Percentiles rank a stretch among this genome's conserved stretches.
phyloP scores from a whole-genome alignment of 2,113 vertebrate genomes.

The Gambusia affinis region DNA sequence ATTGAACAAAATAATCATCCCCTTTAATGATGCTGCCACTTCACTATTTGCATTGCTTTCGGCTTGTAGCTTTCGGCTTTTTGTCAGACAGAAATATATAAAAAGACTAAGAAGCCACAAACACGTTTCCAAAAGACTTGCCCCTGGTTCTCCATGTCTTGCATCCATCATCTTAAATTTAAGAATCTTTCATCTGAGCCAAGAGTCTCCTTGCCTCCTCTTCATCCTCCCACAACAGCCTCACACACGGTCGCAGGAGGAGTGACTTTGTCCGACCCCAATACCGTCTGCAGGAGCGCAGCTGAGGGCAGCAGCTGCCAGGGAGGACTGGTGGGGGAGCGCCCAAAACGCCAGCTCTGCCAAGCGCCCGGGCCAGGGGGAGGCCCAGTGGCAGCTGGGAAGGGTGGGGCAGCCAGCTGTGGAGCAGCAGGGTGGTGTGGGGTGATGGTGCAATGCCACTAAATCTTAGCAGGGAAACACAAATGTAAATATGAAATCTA shows the following conservation, averaged over 20 bases:
- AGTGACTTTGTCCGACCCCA: slow-evolving; percentile 83
- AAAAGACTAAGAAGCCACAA: not conserved
- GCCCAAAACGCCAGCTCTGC: slow-evolving; percentile 74
- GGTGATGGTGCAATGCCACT: slow-evolving; percentile 71
- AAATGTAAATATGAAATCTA: slow-evolving; percentile 28
- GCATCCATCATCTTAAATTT: slow-evolving; percentile 13
- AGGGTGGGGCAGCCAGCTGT: slow-evolving; percentile 82
- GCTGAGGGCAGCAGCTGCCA: slow-evolving; percentile 79
- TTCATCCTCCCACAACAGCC: slow-evolving; percentile 66
- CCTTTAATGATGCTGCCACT: slow-evolving; percentile 69
- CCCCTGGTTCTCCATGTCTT: not conserved
- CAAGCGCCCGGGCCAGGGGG: slow-evolving; percentile 76
- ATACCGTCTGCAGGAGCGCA: slow-evolving; percentile 75
- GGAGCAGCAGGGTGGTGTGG: slow-evolving; percentile 80
- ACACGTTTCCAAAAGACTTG: not conserved
- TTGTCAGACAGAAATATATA: not conserved
- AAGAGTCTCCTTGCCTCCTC: slow-evolving; percentile 65
- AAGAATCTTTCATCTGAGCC: slow-evolving; percentile 35
- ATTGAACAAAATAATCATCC: slow-evolving; percentile 79
- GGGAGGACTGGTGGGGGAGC: slow-evolving; percentile 78
- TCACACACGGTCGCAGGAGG: slow-evolving; percentile 78
- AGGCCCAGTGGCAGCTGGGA: slow-evolving; percentile 83
- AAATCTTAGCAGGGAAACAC: slow-evolving; percentile 59
- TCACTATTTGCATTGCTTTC: slow-evolving; percentile 32
- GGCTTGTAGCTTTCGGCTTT: slow-evolving; percentile 11